Evolutionary conservation across 2,888 invertebrate species (phyloP).

Genomic region (Drosophila multiciliata): DNA sequence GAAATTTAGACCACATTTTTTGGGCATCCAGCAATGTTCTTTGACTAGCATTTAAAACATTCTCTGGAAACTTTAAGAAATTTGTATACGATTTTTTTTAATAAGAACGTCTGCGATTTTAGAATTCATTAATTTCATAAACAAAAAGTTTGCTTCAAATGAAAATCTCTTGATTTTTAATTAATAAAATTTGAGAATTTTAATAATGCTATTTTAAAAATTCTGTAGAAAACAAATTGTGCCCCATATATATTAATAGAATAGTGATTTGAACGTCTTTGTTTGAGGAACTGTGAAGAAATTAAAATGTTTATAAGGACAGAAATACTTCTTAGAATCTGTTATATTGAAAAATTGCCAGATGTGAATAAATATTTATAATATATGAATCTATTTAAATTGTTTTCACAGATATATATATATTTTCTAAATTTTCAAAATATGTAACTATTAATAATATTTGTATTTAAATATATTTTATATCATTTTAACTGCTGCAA

Average conservation of each 20-base stretch:
- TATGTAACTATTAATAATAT: background rate
- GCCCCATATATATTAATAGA: too few relatives aligned
- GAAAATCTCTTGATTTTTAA: background rate
- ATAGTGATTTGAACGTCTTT: background rate
- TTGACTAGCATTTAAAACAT: background rate
- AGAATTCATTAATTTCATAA: background rate
- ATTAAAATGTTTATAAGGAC: background rate
- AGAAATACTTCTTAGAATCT: background rate
- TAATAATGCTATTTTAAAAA: background rate
- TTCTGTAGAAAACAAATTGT: too few relatives aligned
- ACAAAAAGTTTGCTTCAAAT: background rate
- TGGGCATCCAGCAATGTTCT: background rate
- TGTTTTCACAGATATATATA: background rate
- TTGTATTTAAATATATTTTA: background rate
- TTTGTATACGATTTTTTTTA: background rate
- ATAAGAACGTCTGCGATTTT: background rate
- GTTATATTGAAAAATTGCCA: background rate
- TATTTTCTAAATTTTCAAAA: background rate
- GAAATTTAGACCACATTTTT: background rate
- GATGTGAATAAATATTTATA: background rate
- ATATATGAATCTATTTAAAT: background rate
- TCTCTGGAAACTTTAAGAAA: background rate
- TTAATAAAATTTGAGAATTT: background rate
- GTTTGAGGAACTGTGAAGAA: background rate
- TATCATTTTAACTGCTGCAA: slow-evolving; percentile 31